Conservation (phyloP, 2,888 invertebrate genomes). For the Lingula anatina region DNA sequence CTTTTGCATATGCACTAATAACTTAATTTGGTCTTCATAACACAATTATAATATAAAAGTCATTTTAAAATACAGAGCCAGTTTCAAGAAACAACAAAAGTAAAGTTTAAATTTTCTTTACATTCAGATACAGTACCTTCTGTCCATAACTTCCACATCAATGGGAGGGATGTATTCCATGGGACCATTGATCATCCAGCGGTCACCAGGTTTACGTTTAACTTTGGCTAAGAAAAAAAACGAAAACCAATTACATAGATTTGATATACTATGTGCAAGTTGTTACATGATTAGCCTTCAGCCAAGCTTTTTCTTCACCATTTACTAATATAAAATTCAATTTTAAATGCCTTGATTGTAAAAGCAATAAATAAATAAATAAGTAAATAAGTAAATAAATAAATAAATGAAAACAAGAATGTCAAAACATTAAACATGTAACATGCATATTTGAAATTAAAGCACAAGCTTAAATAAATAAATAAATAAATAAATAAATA, state of each 20-base stretch:
- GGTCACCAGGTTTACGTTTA: conserved; percentile 26
- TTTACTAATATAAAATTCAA: neutral
- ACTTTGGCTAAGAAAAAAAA: conserved; percentile 6
- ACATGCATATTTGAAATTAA: too few species aligned
- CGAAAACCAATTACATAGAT: neutral
- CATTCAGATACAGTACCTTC: conserved; percentile 23
- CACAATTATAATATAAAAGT: neutral
- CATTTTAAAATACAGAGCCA: neutral
- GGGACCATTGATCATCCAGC: conserved; percentile 40
- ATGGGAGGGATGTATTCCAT: conserved; percentile 33
- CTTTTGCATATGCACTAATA: too few species aligned
- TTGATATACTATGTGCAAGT: too few species aligned
- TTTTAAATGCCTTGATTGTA: neutral
- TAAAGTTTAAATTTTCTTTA: neutral
- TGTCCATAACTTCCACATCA: conserved; percentile 26
- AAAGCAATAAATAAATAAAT: neutral
- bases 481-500: too few species aligned
- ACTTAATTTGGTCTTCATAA: neutral
- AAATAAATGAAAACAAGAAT: neutral
- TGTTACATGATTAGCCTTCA: conserved; percentile 18
- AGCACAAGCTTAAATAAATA: too few species aligned
- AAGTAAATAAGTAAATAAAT: neutral
- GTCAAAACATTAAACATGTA: neutral
- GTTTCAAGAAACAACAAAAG: neutral
- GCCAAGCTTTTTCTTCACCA: too few species aligned